Evolutionary conservation across 2,797 vertebrate genomes (phyloP).

Genomic region (Pangasius mekongensis): DNA sequence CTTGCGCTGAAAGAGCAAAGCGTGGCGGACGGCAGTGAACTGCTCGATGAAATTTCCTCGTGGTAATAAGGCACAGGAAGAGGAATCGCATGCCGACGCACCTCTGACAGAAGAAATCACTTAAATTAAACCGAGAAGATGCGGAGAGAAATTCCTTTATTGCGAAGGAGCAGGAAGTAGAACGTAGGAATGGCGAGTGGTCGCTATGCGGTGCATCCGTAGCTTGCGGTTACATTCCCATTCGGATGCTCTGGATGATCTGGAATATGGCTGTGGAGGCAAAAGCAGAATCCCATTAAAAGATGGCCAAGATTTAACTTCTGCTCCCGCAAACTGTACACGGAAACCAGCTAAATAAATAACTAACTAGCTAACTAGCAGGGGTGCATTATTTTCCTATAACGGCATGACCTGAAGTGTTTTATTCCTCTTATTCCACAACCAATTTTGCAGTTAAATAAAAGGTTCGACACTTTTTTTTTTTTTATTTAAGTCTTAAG

Average conservation of each 20-base stretch:
- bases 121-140: conserved; percentile 23
- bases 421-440: not conserved
- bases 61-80: conserved; percentile 47
- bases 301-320: not conserved
- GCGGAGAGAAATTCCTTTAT: conserved; percentile 21
- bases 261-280: conserved; percentile 77
- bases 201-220: not conserved
- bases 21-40: conserved; percentile 29
- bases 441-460: not conserved
- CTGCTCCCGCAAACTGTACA: not conserved
- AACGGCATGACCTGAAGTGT: not conserved
- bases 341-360: too few relatives aligned
- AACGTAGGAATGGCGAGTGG: conserved; percentile 22
- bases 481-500: too few relatives aligned
- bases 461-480: too few relatives aligned
- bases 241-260: conserved; percentile 83
- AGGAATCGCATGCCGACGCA: conserved; percentile 31
- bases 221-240: conserved; percentile 74
- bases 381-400: not conserved
- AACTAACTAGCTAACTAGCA: too few relatives aligned
- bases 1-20: conserved; percentile 9
- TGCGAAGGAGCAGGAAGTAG: conserved; percentile 31
- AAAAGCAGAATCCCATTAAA: conserved; percentile 2
- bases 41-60: conserved; percentile 32
- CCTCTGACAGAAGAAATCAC: conserved; percentile 35